Evolutionary conservation across 2,797 vertebrate species (phyloP).

Genomic region (Lemur catta): DNA sequence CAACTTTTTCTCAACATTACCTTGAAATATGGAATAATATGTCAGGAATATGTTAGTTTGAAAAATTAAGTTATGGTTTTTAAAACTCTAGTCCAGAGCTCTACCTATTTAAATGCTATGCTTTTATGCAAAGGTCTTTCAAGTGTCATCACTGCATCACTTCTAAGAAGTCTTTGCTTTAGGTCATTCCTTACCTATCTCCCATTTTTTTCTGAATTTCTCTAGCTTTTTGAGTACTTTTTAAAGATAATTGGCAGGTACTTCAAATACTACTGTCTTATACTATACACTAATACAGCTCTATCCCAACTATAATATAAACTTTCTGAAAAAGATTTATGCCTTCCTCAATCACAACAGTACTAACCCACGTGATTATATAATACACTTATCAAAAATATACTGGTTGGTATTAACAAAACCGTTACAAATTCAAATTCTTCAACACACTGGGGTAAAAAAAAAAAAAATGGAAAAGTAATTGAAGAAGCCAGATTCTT

Average conservation of each 20-base stretch:
- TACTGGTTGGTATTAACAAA: constrained; percentile 2
- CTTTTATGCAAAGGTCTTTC: not conserved
- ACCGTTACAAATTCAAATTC: constrained; percentile 26
- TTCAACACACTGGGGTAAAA: not conserved
- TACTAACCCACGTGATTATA: not conserved
- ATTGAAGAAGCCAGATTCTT: not conserved
- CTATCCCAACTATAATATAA: not conserved
- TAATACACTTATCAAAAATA: constrained; percentile 12
- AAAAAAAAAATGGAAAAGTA: not conserved
- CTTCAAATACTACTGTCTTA: constrained; percentile 11
- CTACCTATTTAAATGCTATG: not conserved
- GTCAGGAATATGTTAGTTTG: not conserved
- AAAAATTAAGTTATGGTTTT: constrained; percentile 8
- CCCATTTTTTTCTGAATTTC: not conserved
- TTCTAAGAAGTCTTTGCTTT: not conserved
- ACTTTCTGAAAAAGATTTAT: constrained; percentile 8
- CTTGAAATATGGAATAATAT: constrained; percentile 18
- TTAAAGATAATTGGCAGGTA: not conserved
- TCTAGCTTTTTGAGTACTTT: not conserved
- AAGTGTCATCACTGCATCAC: not conserved
- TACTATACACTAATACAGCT: not conserved
- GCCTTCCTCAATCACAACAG: not conserved
- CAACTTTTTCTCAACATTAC: constrained; percentile 24
- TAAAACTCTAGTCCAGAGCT: not conserved
- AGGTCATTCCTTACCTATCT: not conserved